phyloP scores from a whole-genome alignment of 2,888 invertebrate genomes.

The Eupithecia subumbrata region DNA sequence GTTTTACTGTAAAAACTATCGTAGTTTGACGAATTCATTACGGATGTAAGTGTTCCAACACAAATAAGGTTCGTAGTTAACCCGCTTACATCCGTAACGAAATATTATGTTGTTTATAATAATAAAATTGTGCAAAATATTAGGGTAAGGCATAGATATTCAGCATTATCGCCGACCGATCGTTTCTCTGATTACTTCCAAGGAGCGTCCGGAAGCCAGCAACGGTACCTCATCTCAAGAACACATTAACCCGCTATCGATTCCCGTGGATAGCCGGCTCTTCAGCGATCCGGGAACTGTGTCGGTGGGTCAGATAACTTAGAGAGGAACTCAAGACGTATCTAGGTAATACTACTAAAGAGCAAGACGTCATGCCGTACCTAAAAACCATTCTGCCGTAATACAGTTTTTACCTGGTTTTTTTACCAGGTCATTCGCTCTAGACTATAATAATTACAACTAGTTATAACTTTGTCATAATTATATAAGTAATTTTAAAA shows the following conservation, averaged over 20 bases:
- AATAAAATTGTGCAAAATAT: too few relatives aligned
- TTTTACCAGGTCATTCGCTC: background rate
- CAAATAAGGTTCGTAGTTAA: too few relatives aligned
- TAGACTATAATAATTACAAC: background rate
- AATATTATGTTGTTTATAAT: too few relatives aligned
- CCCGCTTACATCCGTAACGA: too few relatives aligned
- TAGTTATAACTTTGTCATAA: background rate
- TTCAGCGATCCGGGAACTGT: background rate
- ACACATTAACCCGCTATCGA: slow-evolving; percentile 14
- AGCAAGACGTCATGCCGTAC: background rate
- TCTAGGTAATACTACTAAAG: background rate
- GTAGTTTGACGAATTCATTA: too few relatives aligned
- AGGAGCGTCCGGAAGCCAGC: background rate
- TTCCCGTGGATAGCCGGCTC: background rate
- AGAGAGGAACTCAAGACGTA: background rate
- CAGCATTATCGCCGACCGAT: background rate
- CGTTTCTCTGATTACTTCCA: slow-evolving; percentile 1
- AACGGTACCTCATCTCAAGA: slow-evolving; percentile 4
- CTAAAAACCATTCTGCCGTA: background rate
- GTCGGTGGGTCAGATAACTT: slow-evolving; percentile 8
- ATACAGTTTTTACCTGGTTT: background rate
- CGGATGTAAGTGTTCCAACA: too few relatives aligned
- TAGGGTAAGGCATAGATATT: too few relatives aligned
- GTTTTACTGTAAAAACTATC: too few relatives aligned
- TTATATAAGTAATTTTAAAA: background rate